Base-by-base conservation (phyloP, 1,140 invertebrate genomes). In the Drosophila lacertosa region DNA sequence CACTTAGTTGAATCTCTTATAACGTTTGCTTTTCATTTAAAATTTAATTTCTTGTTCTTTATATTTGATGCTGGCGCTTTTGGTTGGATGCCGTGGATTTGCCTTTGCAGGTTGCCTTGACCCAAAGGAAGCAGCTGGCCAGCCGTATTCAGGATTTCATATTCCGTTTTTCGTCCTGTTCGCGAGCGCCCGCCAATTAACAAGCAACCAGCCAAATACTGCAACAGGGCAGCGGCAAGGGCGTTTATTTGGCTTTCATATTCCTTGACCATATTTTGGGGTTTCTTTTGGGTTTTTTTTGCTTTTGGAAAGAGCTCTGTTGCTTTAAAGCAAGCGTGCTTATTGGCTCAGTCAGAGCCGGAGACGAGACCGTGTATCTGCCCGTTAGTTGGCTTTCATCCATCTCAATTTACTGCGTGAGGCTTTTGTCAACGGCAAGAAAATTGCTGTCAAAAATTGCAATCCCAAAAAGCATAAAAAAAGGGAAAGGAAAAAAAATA, bases 381-480 rank as follows among this genome's bases (percentile, higher is more conserved):
- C 29, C 18, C 32, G 51, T 20, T 40, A 26, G 47, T 35, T 72
- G 69, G 37, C 48, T 72, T 59, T 67, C 69, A 72, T 72, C 69
- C 63, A 72, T 72, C 69, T 72, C 69, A 72, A 72, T 72, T 72
- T 72, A 72, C 63, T 67, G 69, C 64, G 69, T 72, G 48, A 65
- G 55, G 69, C 69, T 68, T 72, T 72, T 72, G 69, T 72, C 69
- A 67, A 68, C 69, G 69, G 48, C 63, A 72, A 72, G 69, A 72
- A 72, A 72, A 72, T 67, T 54, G 68, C 62, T 66, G 68, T 71
- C 68, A 71, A 71, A 71, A 71, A 58, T 65, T 71, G 62, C 54
- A 66, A 40, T 53, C 45, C 45, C 53, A 53, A 48, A 33, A 13
- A 45, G 20, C 13, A 42, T 37, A 51, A 16, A 15, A 40, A 54